Base-by-base conservation (phyloP, 53 echinoderm and acorn worm species). In the Zoroaster sp. region DNA sequence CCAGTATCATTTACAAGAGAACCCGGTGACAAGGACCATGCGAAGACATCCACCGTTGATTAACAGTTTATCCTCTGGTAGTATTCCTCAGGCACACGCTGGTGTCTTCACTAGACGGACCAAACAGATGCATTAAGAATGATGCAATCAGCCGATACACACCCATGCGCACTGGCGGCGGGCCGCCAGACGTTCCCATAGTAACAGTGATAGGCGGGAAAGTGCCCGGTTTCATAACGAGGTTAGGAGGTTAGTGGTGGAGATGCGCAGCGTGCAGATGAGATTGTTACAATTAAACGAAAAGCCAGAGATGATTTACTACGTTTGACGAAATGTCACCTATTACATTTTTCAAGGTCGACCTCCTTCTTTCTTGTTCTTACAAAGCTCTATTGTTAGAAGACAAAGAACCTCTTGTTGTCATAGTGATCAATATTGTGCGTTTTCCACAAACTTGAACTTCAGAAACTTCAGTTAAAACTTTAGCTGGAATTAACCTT, bases 231-330 rank as follows among this genome's bases (percentile, higher is more conserved):
- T 85, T 14, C 85, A 85, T 36, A 85, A 70, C 47, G 96, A 96
- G 25, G 94, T 92, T 14, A 83, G 85, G 20, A 69, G 88, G 28
- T 89, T 96, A 13, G 93, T 96, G 30, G 93, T 86, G 1, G 96
- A 96, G 69, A 96, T 96, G 96, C 91, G 94, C 37, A 93, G 94
- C 75, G 91, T 96, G 15, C 96, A 96, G 76, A 87, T 94, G 72
- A 75, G 93, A 72, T 90, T 94, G 30, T 59, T 96, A 75, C 96
- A 96, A 66, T 75, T 96, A 18, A 96, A 96, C 73, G 96, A 94
- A 70, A 96, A 96, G 51, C 88, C 96, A 10, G 92, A 92, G 43
- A 96, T 96, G 96, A 94, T 96, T 3, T 96, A 96, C 63, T 94
- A 96, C 74, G 96, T 96, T 67, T 96, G 89, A 96, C 70, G n/a